Conservation (phyloP, 2,888 invertebrate species). For the Cryptocephalus moraei region DNA sequence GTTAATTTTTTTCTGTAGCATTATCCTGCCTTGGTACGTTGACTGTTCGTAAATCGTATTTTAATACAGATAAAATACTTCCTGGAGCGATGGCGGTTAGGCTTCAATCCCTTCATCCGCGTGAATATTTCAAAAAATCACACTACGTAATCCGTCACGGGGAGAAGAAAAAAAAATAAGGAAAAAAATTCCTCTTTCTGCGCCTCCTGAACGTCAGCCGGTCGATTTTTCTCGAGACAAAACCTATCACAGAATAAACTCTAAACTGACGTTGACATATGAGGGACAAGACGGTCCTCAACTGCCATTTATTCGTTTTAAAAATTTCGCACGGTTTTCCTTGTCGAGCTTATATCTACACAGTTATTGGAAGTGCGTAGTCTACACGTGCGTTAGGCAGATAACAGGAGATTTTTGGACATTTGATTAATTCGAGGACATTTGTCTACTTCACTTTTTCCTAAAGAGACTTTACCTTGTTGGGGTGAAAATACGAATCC, state of each 20-base stretch:
- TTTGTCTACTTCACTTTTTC: slow-evolving; percentile 34
- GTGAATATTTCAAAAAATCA: too few relatives aligned
- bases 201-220: slow-evolving; percentile 2
- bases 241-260: slow-evolving; percentile 12
- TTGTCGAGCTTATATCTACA: slow-evolving; percentile 4
- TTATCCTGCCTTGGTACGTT: too few relatives aligned
- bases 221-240: slow-evolving; percentile 7
- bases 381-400: slow-evolving; percentile 30
- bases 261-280: slow-evolving; percentile 18
- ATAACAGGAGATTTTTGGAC: slow-evolving; percentile 33
- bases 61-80: too few relatives aligned
- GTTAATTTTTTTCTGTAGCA: too few relatives aligned
- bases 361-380: background rate
- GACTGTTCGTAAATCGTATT: too few relatives aligned
- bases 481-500: too few relatives aligned
- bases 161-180: too few relatives aligned
- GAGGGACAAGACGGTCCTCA: slow-evolving; percentile 11
- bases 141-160: too few relatives aligned
- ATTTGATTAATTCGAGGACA: slow-evolving; percentile 34
- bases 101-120: too few relatives aligned
- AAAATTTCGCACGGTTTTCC: slow-evolving; percentile 17
- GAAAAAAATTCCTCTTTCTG: background rate
- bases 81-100: too few relatives aligned
- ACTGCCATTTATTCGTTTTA: slow-evolving; percentile 12
- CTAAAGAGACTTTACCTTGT: slow-evolving; percentile 22